phyloP scores from a whole-genome alignment of 2,113 vertebrate genomes.

The Ascaphus truei region DNA sequence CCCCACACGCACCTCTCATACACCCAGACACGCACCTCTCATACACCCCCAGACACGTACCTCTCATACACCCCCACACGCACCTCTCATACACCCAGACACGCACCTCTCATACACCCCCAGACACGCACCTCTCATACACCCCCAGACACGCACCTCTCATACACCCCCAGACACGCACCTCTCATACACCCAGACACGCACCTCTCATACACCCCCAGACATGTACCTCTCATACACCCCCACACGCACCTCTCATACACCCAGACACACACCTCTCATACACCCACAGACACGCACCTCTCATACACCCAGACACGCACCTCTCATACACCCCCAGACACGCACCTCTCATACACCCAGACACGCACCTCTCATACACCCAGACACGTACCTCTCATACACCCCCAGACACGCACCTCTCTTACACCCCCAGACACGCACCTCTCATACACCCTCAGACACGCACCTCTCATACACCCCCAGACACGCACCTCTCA shows the following conservation, averaged over 20 bases:
- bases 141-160: too few species aligned
- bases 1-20: too few species aligned
- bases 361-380: too few species aligned
- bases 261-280: not conserved
- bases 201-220: not conserved
- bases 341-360: not conserved
- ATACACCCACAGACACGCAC: too few species aligned
- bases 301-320: not conserved
- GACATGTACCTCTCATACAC: not conserved
- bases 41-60: not conserved
- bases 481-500: not conserved
- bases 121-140: not conserved
- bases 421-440: too few species aligned
- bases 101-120: too few species aligned
- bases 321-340: not conserved
- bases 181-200: not conserved
- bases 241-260: too few species aligned
- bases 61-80: not conserved
- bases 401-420: not conserved
- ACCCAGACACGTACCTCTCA: not conserved
- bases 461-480: too few species aligned
- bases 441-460: not conserved
- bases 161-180: not conserved
- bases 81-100: constrained; percentile 4
- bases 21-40: not conserved